phyloP scores from a whole-genome alignment of 1,140 invertebrate species.

The Megalopta genalis region DNA sequence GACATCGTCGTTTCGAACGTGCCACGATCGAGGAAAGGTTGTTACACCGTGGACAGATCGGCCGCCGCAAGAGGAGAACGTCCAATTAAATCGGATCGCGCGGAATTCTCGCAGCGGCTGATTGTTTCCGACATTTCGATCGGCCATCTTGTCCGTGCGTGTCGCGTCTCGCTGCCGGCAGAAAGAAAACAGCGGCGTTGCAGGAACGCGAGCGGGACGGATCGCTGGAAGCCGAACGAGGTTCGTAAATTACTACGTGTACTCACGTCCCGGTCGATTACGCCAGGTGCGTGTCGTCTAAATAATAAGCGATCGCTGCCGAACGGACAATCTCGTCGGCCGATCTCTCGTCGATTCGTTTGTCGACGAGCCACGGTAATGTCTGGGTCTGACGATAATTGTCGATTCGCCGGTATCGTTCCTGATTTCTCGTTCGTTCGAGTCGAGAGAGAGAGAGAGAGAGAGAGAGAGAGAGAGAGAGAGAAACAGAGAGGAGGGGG shows the following conservation, averaged over 20 bases:
- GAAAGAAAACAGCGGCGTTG: too few relatives aligned
- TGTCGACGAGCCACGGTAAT: background rate
- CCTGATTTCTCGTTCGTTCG: too few relatives aligned
- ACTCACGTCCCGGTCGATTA: slow-evolving; percentile 4
- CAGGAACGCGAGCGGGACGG: too few relatives aligned
- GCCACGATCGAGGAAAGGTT: too few relatives aligned
- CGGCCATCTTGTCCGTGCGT: too few relatives aligned
- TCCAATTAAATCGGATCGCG: background rate
- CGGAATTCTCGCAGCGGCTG: background rate
- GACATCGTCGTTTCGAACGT: too few relatives aligned
- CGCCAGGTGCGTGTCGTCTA: slow-evolving; percentile 11
- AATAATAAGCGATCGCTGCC: slow-evolving; percentile 24
- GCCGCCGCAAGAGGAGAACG: too few relatives aligned
- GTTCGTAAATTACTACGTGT: slow-evolving; percentile 8
- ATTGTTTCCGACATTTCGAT: slow-evolving; percentile 1
- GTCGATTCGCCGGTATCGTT: background rate
- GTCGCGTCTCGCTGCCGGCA: too few relatives aligned
- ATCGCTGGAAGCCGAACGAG: background rate
- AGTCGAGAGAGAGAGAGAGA: too few relatives aligned
- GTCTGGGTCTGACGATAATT: slow-evolving; percentile 1
- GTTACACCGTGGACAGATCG: too few relatives aligned
- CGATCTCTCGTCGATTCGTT: slow-evolving; percentile 7
- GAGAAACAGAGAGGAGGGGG: too few relatives aligned
- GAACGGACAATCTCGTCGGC: background rate
- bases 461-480: too few relatives aligned